A percentile compares a stretch with the other conserved stretches of the same genome.
These are phyloP conservation scores for Ellobius talpinus DNA, from an alignment of 2,113 vertebrate species.

Conservation along the genomic window DNA sequence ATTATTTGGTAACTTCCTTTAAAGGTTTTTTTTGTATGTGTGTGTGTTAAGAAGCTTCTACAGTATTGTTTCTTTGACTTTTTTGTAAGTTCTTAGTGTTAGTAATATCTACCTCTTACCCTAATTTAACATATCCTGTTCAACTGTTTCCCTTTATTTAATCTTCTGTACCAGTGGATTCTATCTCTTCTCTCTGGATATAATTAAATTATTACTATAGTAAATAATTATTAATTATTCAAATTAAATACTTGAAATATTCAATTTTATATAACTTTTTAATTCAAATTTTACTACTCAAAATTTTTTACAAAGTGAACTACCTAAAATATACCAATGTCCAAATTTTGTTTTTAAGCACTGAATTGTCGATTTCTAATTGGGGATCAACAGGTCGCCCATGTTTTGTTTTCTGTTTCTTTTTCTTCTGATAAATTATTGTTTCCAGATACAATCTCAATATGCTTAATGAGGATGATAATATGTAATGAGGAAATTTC, in stretches of 20 bases:
- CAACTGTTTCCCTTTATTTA: background rate
- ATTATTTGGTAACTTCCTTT: background rate
- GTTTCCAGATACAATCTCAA: background rate
- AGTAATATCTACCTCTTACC: background rate
- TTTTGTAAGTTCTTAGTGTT: background rate
- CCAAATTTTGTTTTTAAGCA: background rate
- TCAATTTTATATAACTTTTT: background rate
- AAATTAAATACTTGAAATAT: background rate
- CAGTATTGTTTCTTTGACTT: background rate
- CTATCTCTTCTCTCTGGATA: background rate
- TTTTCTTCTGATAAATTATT: background rate
- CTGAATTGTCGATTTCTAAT: background rate
- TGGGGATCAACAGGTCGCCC: background rate
- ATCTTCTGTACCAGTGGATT: background rate
- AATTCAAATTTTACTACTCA: background rate
- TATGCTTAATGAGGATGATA: background rate
- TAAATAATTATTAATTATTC: no score
- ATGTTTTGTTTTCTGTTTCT: background rate
- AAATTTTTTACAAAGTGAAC: background rate
- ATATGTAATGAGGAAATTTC: background rate
- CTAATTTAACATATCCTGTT: background rate
- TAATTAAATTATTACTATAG: background rate
- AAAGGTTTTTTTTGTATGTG: background rate
- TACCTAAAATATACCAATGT: background rate
- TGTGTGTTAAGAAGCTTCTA: background rate